Conservation (phyloP, 2,888 invertebrate genomes). For the Byasa hedistus region DNA sequence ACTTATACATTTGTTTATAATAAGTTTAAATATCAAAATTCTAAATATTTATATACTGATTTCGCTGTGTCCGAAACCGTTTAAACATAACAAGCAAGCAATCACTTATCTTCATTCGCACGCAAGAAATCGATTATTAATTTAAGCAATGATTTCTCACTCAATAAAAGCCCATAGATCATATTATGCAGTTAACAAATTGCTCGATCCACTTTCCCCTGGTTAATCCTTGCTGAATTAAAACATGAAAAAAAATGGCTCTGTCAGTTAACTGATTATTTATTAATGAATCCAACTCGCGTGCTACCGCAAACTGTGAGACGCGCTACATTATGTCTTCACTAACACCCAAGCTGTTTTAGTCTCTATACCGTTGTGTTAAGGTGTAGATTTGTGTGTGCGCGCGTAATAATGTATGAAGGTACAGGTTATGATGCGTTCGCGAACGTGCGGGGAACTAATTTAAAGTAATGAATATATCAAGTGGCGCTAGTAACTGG, state of each 20-base stretch:
- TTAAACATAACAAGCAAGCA: not conserved
- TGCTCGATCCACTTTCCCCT: slow-evolving; percentile 17
- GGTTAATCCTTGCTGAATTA: not conserved
- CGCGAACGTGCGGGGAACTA: slow-evolving; percentile 30
- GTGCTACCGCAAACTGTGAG: slow-evolving; percentile 31
- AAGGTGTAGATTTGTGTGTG: slow-evolving; percentile 11
- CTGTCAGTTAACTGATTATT: slow-evolving; percentile 33
- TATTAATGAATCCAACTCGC: slow-evolving; percentile 34
- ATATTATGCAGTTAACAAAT: slow-evolving; percentile 19
- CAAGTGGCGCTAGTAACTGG: slow-evolving; percentile 18
- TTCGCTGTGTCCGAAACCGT: too few species aligned
- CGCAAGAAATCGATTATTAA: not conserved
- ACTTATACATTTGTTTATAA: too few species aligned
- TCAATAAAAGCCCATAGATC: slow-evolving; percentile 5
- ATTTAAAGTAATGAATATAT: slow-evolving; percentile 35
- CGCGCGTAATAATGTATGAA: not conserved
- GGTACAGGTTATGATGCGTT: slow-evolving; percentile 22
- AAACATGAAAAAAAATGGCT: slow-evolving; percentile 1
- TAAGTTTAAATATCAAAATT: too few species aligned
- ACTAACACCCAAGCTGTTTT: not conserved
- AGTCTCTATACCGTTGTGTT: not conserved
- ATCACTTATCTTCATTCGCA: not conserved
- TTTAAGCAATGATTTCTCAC: not conserved
- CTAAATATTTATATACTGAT: too few species aligned
- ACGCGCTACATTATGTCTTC: slow-evolving; percentile 14